Evolutionary conservation across 2,888 invertebrate species (phyloP), one percentile per base, ranked within the genome.

Genomic region (Sabatieria punctata): DNA sequence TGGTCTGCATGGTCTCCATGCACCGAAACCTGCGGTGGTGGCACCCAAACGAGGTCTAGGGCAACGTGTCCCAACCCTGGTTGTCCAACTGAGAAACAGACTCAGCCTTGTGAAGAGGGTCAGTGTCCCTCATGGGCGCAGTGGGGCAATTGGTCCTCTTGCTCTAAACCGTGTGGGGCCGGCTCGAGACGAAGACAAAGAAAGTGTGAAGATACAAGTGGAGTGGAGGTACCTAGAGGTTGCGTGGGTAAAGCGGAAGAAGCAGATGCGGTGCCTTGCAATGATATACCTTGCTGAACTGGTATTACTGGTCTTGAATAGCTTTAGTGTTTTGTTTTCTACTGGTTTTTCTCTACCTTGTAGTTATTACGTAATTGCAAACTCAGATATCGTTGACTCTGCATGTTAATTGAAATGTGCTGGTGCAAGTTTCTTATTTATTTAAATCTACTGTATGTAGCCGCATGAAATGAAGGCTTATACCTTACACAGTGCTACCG

Each of bases 1-100:
- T 49, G 49, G 49, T 47, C 47, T 2, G 37, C 26, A 11, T 49
- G 49, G 49, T 49, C 49, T 4, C 49, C 49, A 8, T 49, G 49
- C 41, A 48, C 49, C 15, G 2, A 23, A 24, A 48, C 49, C 2
- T 49, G 49, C 41, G 49, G 41, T 13, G 49, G 49, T 4, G 49
- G 49, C 3, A 47, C 42, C 4, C 18, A 23, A 22, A 41, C 41
- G 3, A 21, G 49, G 13, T 48, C 49, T 21, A 13, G 46, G 18
- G 30, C 27, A n/a, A 24, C 25, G 15, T 48, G 47, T 24, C 49
- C 49, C 2, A 44, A 43, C 19, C 44, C 48, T 15, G 23, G 18
- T 4, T 48, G 49, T 30, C 33, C 26, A 15, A 47, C 41, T 23
- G 47, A 47, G 25, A 13, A 49, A 27, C 41, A 48, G 4, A 49